Percentiles rank a stretch among this genome's conserved stretches.
Evolutionary conservation across 2,888 invertebrate genomes (phyloP).

Genomic region (Tethea ocularis): DNA sequence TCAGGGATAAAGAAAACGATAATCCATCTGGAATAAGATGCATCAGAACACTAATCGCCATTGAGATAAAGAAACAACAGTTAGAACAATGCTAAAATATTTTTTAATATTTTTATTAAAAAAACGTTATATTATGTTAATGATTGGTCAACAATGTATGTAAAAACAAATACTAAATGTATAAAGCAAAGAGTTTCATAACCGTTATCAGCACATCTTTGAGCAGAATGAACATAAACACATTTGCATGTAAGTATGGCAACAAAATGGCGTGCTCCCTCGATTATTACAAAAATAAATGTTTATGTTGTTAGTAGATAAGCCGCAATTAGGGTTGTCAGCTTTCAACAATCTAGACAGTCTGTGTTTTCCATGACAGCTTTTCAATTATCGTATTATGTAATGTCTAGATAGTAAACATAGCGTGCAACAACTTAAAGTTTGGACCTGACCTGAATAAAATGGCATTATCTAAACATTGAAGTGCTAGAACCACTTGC

Average conservation of each 20-base stretch:
- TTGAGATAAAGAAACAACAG: too few relatives aligned
- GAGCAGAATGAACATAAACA: constrained; percentile 10
- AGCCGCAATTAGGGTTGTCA: constrained; percentile 1
- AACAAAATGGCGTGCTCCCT: constrained; percentile 29
- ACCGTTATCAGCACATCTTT: constrained; percentile 7
- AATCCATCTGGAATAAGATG: too few relatives aligned
- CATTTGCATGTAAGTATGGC: constrained; percentile 24
- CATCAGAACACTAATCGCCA: too few relatives aligned
- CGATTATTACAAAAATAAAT: constrained; percentile 65
- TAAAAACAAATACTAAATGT: background rate
- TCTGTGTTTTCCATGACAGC: constrained; percentile 15
- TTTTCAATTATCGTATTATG: background rate
- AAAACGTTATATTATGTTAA: background rate
- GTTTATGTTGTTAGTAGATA: constrained; percentile 52
- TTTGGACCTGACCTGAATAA: background rate
- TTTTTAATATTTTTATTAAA: background rate
- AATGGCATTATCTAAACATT: too few relatives aligned
- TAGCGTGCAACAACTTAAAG: background rate
- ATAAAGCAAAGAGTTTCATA: constrained; percentile 7
- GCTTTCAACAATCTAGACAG: background rate
- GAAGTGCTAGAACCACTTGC: too few relatives aligned
- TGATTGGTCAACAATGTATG: background rate
- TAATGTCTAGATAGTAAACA: background rate
- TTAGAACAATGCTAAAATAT: too few relatives aligned
- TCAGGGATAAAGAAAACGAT: background rate